Evolutionary conservation across 1,140 invertebrate species (phyloP), one percentile per base, ranked within the genome.

Genomic region (Trichonephila inaurata): DNA sequence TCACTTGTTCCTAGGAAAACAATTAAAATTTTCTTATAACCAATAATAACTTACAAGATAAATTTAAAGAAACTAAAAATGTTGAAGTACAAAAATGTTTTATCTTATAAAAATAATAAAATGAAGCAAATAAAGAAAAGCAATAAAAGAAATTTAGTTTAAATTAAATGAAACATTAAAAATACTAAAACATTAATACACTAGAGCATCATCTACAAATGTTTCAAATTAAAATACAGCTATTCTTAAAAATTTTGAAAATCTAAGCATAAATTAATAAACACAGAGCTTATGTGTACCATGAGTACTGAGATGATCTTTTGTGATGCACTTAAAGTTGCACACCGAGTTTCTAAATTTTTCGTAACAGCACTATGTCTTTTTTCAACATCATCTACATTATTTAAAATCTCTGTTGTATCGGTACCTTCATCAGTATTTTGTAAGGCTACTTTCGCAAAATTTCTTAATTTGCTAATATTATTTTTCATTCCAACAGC

Each of bases 281-380:
- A 51, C 51, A 4, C 33, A 10, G 51, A 51, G 10, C 0, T 51
- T 7, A 10, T 51, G 7, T 51, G 95, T 94, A 96, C 95, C 91
- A 97, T 98, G 95, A 98, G 99, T 94, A 98, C 97, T 21, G 97
- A 97, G 64, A 98, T 97, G 24, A 98, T 98, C 18, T 97, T 97
- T 0, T 98, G 98, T 1, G 98, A 98, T 19, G 97, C 97, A 95
- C 99, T 98, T 77, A 99, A 96, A 94, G 98, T 97, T 72, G 97
- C 97, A 92, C 97, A 97, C 14, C 98, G 96, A 94, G 98, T 98
- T 85, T 97, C 97, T 8, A 99, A 95, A 95, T 98, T 97, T 0
- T 97, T 96, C 95, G 97, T 97, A 4, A 99, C 96, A 91, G 98
- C 97, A 24, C 97, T 96, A 94, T 98, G 97, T 60, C 98, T 97